A percentile compares a stretch with the other conserved stretches of the same genome.
Conservation (phyloP, 2,113 vertebrate genomes). For the Rana temporaria region DNA sequence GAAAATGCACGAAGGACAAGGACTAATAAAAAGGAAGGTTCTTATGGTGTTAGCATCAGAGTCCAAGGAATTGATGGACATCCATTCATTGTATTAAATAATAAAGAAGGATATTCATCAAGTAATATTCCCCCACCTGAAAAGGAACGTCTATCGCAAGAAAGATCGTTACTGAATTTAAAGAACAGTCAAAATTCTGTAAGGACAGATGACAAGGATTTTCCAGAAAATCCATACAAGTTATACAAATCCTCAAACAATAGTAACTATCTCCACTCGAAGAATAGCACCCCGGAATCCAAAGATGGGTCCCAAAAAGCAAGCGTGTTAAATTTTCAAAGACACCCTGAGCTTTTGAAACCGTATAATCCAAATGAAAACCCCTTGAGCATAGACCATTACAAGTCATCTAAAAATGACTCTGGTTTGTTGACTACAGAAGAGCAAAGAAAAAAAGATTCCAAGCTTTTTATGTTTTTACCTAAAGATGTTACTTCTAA, state of each 20-base stretch:
- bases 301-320: constrained; percentile 70
- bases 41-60: constrained; percentile 94
- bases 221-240: constrained; percentile 74
- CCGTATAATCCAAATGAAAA: constrained; percentile 88
- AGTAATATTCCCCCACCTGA: constrained; percentile 67
- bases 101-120: constrained; percentile 79
- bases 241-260: constrained; percentile 74
- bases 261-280: constrained; percentile 65
- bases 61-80: constrained; percentile 97
- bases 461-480: constrained; percentile 61
- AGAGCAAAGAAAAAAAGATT: constrained; percentile 61
- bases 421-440: constrained; percentile 63
- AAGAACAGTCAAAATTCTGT: constrained; percentile 70
- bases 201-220: constrained; percentile 61
- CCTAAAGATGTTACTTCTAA: constrained; percentile 65
- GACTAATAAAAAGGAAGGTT: constrained; percentile 74
- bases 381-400: constrained; percentile 70
- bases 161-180: constrained; percentile 70
- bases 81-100: constrained; percentile 95
- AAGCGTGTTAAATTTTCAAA: constrained; percentile 86
- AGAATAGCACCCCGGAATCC: constrained; percentile 68
- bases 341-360: constrained; percentile 88
- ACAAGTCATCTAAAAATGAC: constrained; percentile 63
- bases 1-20: constrained; percentile 65
- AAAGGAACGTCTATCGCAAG: constrained; percentile 51